A percentile compares a stretch with the other conserved stretches of the same genome.
These are phyloP conservation scores for Protomyctophum bolini DNA, from an alignment of 2,113 vertebrate genomes.

Conservation along the genomic window DNA sequence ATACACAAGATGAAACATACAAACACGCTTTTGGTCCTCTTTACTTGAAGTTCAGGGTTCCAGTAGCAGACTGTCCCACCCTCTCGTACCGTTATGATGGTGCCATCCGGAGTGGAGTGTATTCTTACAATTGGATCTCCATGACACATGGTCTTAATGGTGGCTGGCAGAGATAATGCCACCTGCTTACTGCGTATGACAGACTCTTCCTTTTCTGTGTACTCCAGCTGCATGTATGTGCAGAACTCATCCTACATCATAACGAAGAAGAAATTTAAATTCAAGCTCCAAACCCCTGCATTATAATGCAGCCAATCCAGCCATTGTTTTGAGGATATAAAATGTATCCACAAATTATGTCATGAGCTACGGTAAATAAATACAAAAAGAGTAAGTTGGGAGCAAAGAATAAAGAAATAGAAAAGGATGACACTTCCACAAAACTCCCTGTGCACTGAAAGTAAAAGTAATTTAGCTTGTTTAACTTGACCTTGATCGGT, in stretches of 20 bases:
- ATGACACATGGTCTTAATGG: constrained; percentile 40
- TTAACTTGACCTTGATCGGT: too few species aligned
- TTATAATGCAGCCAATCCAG: constrained; percentile 1
- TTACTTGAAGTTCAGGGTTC: constrained; percentile 80
- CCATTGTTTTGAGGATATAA: neutral
- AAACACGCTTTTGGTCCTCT: constrained; percentile 81
- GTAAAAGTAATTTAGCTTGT: too few species aligned
- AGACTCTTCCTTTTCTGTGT: constrained; percentile 71
- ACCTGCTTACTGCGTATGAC: constrained; percentile 60
- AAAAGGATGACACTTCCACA: too few species aligned
- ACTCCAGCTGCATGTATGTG: constrained; percentile 78
- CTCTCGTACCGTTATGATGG: constrained; percentile 78
- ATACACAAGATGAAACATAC: constrained; percentile 69
- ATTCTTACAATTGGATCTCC: constrained; percentile 72
- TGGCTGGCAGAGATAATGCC: constrained; percentile 78
- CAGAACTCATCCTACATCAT: constrained; percentile 79
- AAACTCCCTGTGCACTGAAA: too few species aligned
- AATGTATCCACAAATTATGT: neutral
- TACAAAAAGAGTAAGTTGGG: neutral
- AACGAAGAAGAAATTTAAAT: neutral
- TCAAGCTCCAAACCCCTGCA: neutral
- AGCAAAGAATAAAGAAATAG: neutral
- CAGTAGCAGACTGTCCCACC: constrained; percentile 81
- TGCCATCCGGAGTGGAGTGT: constrained; percentile 65
- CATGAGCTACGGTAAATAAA: too few species aligned